These are phyloP conservation scores for Odobenus rosmarus DNA, from an alignment of 2,113 vertebrate species.

Conservation along the genomic window DNA sequence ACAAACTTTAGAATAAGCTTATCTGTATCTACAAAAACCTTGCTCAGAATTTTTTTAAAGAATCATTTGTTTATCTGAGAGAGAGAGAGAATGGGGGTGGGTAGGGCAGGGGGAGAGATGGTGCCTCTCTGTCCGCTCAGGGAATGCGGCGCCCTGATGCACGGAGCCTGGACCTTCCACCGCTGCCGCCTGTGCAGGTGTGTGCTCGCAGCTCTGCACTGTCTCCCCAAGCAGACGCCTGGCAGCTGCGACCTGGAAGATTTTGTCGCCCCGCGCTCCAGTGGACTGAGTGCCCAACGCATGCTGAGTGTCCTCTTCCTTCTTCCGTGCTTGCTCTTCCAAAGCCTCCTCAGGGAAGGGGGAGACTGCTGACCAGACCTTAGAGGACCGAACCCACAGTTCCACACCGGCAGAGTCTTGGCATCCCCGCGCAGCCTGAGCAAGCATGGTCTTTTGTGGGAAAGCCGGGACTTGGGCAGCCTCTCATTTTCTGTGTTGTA, in stretches of 20 bases:
- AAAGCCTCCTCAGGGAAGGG: neutral
- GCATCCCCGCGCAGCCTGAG: neutral
- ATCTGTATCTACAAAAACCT: neutral
- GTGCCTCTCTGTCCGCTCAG: too few relatives aligned
- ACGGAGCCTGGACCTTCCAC: too few relatives aligned
- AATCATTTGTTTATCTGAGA: neutral
- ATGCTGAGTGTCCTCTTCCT: neutral
- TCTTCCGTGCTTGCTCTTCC: conserved; percentile 43
- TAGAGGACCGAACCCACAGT: too few relatives aligned
- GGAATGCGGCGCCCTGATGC: too few relatives aligned
- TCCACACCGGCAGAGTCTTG: accelerated
- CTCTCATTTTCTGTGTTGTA: neutral
- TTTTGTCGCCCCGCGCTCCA: neutral
- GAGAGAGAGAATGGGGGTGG: neutral
- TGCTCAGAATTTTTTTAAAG: neutral
- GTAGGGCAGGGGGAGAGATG: neutral
- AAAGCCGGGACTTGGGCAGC: neutral
- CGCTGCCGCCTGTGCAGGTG: too few relatives aligned
- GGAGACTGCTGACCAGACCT: neutral
- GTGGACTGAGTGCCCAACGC: accelerated
- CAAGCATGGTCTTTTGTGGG: neutral
- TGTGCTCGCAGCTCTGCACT: too few relatives aligned
- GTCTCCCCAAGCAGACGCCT: too few relatives aligned
- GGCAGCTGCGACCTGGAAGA: conserved; percentile 6
- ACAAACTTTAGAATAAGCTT: neutral